Evolutionary conservation across 2,888 invertebrate genomes (phyloP).

Genomic region (Alcis repandata): DNA sequence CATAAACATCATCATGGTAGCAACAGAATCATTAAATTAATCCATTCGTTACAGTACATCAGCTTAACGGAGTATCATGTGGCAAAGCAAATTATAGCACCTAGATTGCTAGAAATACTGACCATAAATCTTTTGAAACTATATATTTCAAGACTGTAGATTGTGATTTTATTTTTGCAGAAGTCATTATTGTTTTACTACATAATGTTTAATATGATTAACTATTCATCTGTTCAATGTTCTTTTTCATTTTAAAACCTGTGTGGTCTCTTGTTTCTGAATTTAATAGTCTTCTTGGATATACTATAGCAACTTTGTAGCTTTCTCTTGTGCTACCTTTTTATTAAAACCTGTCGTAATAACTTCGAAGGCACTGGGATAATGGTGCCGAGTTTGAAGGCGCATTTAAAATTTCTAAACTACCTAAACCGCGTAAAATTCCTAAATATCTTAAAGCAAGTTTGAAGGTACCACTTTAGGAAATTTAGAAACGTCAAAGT

Average conservation of each 20-base stretch:
- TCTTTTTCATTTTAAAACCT: no score
- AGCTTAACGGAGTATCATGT: constrained; percentile 28
- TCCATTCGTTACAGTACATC: constrained; percentile 45
- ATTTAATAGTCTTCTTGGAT: no score
- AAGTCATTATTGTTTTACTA: not conserved
- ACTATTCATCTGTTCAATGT: no score
- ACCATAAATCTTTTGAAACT: constrained; percentile 6
- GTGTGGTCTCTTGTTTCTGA: no score
- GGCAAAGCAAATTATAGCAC: constrained; percentile 27
- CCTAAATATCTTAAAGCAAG: no score
- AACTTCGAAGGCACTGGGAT: constrained; percentile 22
- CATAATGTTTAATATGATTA: no score
- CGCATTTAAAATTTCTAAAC: no score
- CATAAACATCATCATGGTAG: constrained; percentile 26
- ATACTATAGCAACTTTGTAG: not conserved
- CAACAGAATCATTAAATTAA: constrained; percentile 51
- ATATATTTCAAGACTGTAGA: not conserved
- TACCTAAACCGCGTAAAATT: no score
- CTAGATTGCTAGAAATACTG: constrained; percentile 15
- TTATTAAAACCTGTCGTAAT: constrained; percentile 19
- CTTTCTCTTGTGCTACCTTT: constrained; percentile 10
- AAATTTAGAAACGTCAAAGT: no score
- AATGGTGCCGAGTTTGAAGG: no score
- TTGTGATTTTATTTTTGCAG: not conserved
- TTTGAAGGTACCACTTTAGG: no score